phyloP scores from a whole-genome alignment of 2,797 vertebrate species.

The Melanotaenia trifasciata region DNA sequence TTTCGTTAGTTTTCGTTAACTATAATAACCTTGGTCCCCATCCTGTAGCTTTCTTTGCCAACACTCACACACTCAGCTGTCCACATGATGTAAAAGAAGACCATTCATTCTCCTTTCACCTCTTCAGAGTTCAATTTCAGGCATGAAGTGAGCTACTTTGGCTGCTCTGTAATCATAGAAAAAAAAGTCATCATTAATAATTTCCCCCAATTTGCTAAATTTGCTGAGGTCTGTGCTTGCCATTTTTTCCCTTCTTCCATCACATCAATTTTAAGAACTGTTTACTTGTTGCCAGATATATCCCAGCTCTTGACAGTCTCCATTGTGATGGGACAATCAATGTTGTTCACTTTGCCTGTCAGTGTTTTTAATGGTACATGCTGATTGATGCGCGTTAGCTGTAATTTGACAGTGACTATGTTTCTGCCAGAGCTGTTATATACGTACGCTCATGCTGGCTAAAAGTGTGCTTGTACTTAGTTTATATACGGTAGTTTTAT shows the following conservation, averaged over 20 bases:
- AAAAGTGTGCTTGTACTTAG: not conserved
- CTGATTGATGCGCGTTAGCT: constrained; percentile 6
- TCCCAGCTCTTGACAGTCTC: constrained; percentile 9
- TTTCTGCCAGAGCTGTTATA: not conserved
- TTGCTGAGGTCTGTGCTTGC: not conserved
- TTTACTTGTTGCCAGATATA: constrained; percentile 3
- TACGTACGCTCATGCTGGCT: not conserved
- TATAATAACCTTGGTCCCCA: too few relatives aligned
- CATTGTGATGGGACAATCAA: constrained; percentile 23
- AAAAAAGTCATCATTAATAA: too few relatives aligned
- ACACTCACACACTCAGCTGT: not conserved
- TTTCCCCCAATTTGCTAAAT: too few relatives aligned
- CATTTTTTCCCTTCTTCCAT: not conserved
- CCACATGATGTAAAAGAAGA: not conserved
- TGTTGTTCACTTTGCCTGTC: constrained; percentile 14
- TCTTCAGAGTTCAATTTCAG: not conserved
- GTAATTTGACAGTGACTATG: constrained; percentile 18
- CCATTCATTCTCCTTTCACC: not conserved
- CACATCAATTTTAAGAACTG: not conserved
- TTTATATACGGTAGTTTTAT: not conserved
- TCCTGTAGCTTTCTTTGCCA: not conserved
- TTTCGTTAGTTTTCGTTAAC: too few relatives aligned
- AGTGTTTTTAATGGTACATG: constrained; percentile 9
- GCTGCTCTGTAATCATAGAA: too few relatives aligned
- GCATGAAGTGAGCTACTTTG: not conserved